These are phyloP conservation scores for Pachliopta kotzebuea DNA, from an alignment of 2,888 invertebrate genomes.

Conservation along the genomic window DNA sequence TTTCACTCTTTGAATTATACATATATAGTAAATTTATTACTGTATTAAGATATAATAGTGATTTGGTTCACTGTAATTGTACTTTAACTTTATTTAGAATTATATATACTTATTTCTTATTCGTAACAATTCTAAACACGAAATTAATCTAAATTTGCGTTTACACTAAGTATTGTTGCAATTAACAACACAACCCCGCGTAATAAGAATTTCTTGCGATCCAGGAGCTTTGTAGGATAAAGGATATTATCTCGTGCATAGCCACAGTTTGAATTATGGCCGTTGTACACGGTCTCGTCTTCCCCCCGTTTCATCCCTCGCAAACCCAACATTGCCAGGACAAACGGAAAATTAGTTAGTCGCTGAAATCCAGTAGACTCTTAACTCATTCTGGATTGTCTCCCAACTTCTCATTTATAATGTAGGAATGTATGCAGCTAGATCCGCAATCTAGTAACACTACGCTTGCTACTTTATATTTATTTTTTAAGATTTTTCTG, in stretches of 20 bases:
- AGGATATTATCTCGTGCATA: constrained; percentile 27
- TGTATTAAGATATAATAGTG: too few species aligned
- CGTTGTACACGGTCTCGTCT: constrained; percentile 6
- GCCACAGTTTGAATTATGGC: constrained; percentile 28
- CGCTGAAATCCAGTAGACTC: constrained; percentile 17
- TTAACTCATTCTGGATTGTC: constrained; percentile 35
- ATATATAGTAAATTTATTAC: too few species aligned
- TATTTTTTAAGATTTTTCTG: too few species aligned
- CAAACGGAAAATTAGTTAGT: constrained; percentile 37
- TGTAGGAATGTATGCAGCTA: too few species aligned
- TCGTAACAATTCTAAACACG: neutral
- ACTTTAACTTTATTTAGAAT: too few species aligned
- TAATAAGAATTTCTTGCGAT: constrained; percentile 26
- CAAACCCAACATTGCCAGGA: constrained; percentile 24
- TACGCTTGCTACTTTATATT: too few species aligned
- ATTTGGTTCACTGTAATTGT: neutral
- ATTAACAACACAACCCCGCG: constrained; percentile 9
- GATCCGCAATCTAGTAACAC: too few species aligned
- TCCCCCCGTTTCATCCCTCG: neutral
- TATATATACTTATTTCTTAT: neutral
- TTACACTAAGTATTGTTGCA: constrained; percentile 18
- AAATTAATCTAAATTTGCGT: constrained; percentile 17
- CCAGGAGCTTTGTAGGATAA: constrained; percentile 17
- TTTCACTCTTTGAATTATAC: too few species aligned
- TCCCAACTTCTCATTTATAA: neutral